Evolutionary conservation across 1,140 invertebrate genomes (phyloP).

Genomic region (Leptonema lineaticorne): DNA sequence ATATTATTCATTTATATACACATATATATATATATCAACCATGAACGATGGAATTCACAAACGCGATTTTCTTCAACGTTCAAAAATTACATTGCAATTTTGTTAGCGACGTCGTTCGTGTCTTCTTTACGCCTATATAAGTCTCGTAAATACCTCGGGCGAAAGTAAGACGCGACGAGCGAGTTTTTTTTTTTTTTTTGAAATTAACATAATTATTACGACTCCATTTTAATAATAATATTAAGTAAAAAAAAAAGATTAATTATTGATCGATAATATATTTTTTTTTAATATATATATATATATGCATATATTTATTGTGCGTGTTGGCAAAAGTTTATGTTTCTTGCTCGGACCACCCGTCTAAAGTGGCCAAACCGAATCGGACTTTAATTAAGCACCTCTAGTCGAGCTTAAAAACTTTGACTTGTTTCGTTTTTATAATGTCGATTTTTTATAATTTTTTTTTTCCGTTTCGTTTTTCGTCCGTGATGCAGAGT

Average conservation of each 20-base stretch:
- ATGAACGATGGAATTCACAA: too few relatives aligned
- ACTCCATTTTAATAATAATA: background rate
- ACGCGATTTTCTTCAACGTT: too few relatives aligned
- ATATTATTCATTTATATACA: too few relatives aligned
- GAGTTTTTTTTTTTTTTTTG: too few relatives aligned
- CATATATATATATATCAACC: background rate
- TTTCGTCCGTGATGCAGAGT: background rate
- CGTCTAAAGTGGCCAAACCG: slow-evolving; percentile 37
- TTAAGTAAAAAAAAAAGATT: background rate
- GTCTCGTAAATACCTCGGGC: too few relatives aligned
- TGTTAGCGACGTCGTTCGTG: too few relatives aligned
- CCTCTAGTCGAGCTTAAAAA: slow-evolving; percentile 36
- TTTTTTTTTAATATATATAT: background rate
- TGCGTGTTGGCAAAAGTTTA: background rate
- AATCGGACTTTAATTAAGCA: slow-evolving; percentile 42
- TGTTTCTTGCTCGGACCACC: slow-evolving; percentile 36
- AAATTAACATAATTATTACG: background rate
- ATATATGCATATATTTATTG: background rate
- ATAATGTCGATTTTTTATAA: slow-evolving; percentile 22
- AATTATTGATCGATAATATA: too few relatives aligned
- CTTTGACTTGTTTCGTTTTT: too few relatives aligned
- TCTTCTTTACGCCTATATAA: too few relatives aligned
- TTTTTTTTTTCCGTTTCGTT: slow-evolving; percentile 30
- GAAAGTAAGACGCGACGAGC: too few relatives aligned
- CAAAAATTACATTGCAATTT: too few relatives aligned